A percentile compares a stretch with the other conserved stretches of the same genome.
phyloP scores from a whole-genome alignment of 2,113 vertebrate species.

The Archocentrus centrarchus region DNA sequence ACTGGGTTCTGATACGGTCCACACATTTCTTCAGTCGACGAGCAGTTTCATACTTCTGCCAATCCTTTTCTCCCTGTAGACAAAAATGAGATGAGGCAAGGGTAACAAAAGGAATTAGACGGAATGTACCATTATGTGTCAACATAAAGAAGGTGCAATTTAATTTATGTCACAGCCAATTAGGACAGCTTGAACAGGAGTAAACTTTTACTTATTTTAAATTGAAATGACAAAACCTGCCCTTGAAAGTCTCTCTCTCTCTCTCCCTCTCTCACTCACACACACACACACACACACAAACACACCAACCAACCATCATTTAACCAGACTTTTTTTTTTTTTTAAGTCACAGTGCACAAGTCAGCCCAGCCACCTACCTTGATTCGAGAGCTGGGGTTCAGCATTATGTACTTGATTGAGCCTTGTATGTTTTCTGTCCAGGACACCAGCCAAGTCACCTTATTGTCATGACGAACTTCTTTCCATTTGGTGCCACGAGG shows the following conservation, averaged over 20 bases:
- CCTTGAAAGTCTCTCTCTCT: too few species aligned
- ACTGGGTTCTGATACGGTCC: slow-evolving; percentile 91
- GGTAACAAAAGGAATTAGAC: not conserved
- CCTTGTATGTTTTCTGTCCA: slow-evolving; percentile 99
- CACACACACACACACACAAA: too few species aligned
- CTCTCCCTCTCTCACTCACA: too few species aligned
- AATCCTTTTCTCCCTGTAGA: slow-evolving; percentile 94
- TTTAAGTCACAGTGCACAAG: not conserved
- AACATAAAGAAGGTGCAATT: not conserved
- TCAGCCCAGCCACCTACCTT: slow-evolving; percentile 82
- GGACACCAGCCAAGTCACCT: slow-evolving; percentile 97
- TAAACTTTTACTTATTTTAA: too few species aligned
- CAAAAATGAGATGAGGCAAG: not conserved
- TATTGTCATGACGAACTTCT: slow-evolving; percentile 96
- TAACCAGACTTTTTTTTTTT: too few species aligned
- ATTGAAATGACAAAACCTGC: not conserved
- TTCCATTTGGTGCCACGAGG: slow-evolving; percentile 97
- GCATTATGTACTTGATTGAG: slow-evolving; percentile 98
- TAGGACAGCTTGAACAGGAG: not conserved
- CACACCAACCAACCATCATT: too few species aligned
- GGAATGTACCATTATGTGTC: not conserved
- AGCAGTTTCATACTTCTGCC: slow-evolving; percentile 98
- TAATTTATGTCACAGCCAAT: not conserved
- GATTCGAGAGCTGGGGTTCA: slow-evolving; percentile 97
- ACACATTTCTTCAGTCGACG: slow-evolving; percentile 94